phyloP scores from a whole-genome alignment of 2,797 vertebrate species.

The Gymnopithys bicolor region DNA sequence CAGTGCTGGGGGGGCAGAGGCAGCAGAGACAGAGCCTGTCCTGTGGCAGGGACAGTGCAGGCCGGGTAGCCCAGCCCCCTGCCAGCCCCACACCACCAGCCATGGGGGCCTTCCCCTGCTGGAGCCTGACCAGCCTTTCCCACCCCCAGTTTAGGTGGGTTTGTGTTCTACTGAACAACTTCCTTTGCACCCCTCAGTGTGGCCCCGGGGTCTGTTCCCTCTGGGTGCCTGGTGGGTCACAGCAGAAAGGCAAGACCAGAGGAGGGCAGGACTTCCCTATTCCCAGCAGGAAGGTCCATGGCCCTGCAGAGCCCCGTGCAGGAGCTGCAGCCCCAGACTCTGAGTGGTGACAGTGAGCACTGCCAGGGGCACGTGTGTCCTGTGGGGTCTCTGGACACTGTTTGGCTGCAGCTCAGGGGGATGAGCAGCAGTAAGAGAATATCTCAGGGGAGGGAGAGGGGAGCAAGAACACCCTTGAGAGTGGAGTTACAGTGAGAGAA shows the following conservation, averaged over 20 bases:
- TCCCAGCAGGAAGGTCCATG: not conserved
- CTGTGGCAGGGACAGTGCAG: not conserved
- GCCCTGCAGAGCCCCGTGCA: not conserved
- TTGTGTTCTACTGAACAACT: not conserved
- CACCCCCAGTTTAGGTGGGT: not conserved
- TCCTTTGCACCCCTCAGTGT: not conserved
- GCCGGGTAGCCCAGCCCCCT: not conserved
- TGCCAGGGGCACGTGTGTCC: fast-evolving
- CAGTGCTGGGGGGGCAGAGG: not conserved
- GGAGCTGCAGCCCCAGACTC: not conserved
- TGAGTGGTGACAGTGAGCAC: fast-evolving
- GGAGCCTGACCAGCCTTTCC: not conserved
- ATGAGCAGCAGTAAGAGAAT: not conserved
- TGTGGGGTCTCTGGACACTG: fast-evolving
- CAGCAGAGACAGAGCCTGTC: constrained; percentile 9
- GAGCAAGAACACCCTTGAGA: not conserved
- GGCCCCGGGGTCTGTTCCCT: not conserved
- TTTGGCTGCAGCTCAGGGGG: not conserved
- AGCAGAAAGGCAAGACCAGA: not conserved
- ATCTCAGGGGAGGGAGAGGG: not conserved
- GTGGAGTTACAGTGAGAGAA: not conserved
- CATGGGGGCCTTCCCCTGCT: not conserved
- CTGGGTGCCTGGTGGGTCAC: fast-evolving
- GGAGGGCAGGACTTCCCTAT: too few species aligned
- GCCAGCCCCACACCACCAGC: not conserved